These are phyloP conservation scores for Clepsis dumicolana DNA, from an alignment of 2,888 invertebrate genomes.

Conservation along the genomic window DNA sequence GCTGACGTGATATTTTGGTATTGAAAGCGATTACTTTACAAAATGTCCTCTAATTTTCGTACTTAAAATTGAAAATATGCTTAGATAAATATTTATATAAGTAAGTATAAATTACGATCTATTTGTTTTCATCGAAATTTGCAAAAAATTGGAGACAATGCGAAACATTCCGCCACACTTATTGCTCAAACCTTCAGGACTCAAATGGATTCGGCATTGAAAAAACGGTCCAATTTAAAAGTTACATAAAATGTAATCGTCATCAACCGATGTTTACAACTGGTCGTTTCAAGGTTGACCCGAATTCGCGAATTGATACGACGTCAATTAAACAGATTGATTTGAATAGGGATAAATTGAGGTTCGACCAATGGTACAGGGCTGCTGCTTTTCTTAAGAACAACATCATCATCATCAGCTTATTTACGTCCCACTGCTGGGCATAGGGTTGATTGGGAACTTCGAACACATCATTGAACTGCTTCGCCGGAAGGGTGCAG, in stretches of 20 bases:
- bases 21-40: too few species aligned
- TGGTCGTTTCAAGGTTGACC: conserved; percentile 25
- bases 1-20: too few species aligned
- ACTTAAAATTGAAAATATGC: too few species aligned
- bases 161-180: background rate
- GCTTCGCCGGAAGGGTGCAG: too few species aligned
- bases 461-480: too few species aligned
- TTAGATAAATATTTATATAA: too few species aligned
- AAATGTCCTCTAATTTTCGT: too few species aligned
- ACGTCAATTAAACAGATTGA: conserved; percentile 39
- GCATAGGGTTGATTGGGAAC: too few species aligned
- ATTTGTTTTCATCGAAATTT: too few species aligned
- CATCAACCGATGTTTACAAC: conserved; percentile 9
- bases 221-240: conserved; percentile 2
- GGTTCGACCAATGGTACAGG: conserved; percentile 37
- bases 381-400: background rate
- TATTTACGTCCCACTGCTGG: too few species aligned
- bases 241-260: background rate
- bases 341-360: conserved; percentile 44
- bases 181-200: background rate
- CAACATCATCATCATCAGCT: too few species aligned
- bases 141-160: background rate
- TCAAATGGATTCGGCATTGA: conserved; percentile 7
- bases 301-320: conserved; percentile 29
- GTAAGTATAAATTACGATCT: too few species aligned